Conservation (phyloP, 2,113 vertebrate species). For the Tragulus kanchil region DNA sequence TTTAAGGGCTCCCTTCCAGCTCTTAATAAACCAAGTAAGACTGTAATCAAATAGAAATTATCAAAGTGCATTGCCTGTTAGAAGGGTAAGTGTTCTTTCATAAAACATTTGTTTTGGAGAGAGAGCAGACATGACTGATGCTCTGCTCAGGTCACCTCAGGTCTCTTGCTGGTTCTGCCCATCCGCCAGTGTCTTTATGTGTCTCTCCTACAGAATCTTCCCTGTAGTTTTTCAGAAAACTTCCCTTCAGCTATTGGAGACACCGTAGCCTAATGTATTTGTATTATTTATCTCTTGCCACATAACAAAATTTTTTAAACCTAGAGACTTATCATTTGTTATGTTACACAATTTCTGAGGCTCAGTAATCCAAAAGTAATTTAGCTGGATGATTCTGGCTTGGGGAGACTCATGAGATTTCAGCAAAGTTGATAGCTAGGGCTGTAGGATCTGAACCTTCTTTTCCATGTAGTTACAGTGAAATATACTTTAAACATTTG, state of each 20-base stretch:
- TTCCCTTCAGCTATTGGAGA: not conserved
- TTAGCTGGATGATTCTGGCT: slow-evolving; percentile 17
- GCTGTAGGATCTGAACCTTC: not conserved
- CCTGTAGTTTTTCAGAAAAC: slow-evolving; percentile 14
- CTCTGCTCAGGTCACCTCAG: not conserved
- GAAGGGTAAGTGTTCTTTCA: not conserved
- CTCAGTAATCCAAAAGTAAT: not conserved
- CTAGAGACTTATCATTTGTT: not conserved
- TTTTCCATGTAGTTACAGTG: slow-evolving; percentile 12
- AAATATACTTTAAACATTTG: slow-evolving; percentile 32
- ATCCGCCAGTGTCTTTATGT: not conserved
- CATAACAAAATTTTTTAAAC: not conserved
- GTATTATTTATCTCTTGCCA: not conserved
- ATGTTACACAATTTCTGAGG: slow-evolving; percentile 22
- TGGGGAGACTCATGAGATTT: not conserved
- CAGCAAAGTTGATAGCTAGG: not conserved
- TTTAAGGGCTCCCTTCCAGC: not conserved
- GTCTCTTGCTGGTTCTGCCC: not conserved
- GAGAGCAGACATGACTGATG: not conserved
- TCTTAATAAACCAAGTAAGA: slow-evolving; percentile 33
- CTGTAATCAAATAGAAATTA: not conserved
- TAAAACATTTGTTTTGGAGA: slow-evolving; percentile 17
- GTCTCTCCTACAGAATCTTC: not conserved
- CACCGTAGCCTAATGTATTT: not conserved
- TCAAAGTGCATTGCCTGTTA: not conserved